Evolutionary conservation across 2,888 invertebrate genomes (phyloP), one percentile per base, ranked within the genome.

Genomic region (Brenthis daphne): DNA sequence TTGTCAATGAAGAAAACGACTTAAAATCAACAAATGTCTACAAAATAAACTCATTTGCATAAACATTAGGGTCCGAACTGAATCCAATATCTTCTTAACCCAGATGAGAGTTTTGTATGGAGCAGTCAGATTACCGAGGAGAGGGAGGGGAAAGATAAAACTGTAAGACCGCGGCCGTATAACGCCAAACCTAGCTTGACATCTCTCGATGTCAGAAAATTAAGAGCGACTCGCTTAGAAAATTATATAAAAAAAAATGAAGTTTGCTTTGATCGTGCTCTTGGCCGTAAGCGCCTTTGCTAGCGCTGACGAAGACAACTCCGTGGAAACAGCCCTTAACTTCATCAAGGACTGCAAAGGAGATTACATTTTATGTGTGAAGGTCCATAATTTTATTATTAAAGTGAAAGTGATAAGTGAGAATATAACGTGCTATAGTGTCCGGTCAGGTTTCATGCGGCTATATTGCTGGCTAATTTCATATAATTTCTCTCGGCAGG

Each of bases 311-410:
- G 88, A 89, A 78, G 93, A 94, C 73, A 94, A 93, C 53, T 89
- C 91, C 56, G 85, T 96, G 82, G 94, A 94, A 76, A 94, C 94
- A 55, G 95, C 95, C 12, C 89, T 96, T 70, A 94, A 93, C 82
- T 95, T 96, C 85, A 91, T 96, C 73, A 94, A 95, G 90, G 95
- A 95, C 80, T 96, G 96, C 86, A 92, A 94, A 77, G 95, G 94
- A 79, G 95, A 95, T 77, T 93, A 96, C 86, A 89, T 94, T 73
- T 83, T 95, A 78, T 96, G 96, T 92, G 93, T 96, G 79, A 96
- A 96, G 95, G 96, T 96, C 80, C 92, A 91, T 90, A 86, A 80
- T 82, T 79, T 78, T 77, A 78, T 79, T 82, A 80, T 76, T 80
- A 79, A 79, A 86, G 90, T 89, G 91, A 90, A 90, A 92, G 90